Conservation (phyloP, 2,113 vertebrate genomes). For the Sciurus niger region DNA sequence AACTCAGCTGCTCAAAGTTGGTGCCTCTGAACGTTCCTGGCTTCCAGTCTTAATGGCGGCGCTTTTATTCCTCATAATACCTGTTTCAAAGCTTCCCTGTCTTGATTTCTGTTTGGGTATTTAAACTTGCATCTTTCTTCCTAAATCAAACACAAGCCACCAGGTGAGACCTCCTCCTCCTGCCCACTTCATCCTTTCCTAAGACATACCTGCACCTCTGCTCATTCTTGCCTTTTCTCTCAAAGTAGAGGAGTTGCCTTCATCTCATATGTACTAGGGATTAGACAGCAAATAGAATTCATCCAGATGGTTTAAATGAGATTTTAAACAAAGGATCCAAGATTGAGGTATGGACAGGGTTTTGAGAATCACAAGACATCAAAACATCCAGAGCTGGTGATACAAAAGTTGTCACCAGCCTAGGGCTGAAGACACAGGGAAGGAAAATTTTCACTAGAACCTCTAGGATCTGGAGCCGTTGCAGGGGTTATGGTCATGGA, state of each 20-base stretch:
- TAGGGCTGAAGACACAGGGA: not conserved
- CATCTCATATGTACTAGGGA: not conserved
- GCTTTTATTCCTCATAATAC: not conserved
- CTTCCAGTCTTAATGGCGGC: not conserved
- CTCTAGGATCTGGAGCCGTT: not conserved
- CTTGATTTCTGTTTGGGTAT: not conserved
- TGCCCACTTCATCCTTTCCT: not conserved
- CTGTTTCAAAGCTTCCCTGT: not conserved
- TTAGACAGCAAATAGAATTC: not conserved
- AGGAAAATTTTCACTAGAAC: not conserved
- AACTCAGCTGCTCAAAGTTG: not conserved
- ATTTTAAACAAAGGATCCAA: not conserved
- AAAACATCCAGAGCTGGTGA: not conserved
- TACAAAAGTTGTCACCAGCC: not conserved
- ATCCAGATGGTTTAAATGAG: not conserved
- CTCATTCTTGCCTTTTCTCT: not conserved
- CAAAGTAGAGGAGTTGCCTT: not conserved
- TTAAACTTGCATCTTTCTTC: not conserved
- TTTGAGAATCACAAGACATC: not conserved
- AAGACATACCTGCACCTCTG: not conserved
- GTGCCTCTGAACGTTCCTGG: not conserved
- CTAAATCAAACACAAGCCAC: not conserved
- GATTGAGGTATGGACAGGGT: not conserved
- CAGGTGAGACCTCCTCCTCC: fast-evolving
- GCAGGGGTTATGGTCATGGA: not conserved